Evolutionary conservation across 2,888 invertebrate species (phyloP).

Genomic region (Plebejus anna): DNA sequence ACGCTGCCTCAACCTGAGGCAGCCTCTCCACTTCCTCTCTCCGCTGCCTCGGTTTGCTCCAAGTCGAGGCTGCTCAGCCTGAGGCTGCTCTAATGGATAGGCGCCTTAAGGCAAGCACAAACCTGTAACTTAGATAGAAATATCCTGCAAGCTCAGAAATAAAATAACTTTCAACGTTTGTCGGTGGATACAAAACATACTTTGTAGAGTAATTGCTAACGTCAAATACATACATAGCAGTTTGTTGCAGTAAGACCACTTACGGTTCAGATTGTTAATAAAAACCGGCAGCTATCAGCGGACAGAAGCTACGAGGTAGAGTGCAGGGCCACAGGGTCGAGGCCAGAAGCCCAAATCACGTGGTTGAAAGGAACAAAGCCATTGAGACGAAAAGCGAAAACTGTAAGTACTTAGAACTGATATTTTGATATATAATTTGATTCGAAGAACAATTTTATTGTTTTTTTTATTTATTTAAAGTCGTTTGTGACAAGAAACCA

Average conservation of each 20-base stretch:
- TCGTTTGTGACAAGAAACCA: no score
- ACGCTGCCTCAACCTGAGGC: no score
- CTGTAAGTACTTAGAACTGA: constrained; percentile 77
- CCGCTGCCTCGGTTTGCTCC: no score
- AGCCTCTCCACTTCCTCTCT: no score
- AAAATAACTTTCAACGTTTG: not conserved
- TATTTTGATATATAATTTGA: not conserved
- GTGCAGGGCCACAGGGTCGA: constrained; percentile 89
- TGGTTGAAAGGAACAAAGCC: constrained; percentile 93
- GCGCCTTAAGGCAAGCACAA: no score
- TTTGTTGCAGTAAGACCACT: constrained; percentile 89
- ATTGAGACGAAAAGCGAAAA: constrained; percentile 86
- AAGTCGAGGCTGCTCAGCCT: no score
- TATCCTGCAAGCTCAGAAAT: no score
- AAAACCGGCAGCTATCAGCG: constrained; percentile 88
- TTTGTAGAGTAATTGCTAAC: not conserved
- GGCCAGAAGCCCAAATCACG: constrained; percentile 89
- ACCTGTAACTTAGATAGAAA: no score
- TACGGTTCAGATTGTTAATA: constrained; percentile 88
- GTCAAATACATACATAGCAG: constrained; percentile 30
- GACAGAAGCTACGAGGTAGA: constrained; percentile 91
- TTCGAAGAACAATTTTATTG: not conserved
- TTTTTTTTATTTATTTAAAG: no score
- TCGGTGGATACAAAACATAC: not conserved
- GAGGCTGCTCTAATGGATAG: no score